These are phyloP conservation scores for Parnassius glacialis DNA, from an alignment of 2,888 invertebrate species.

Conservation along the genomic window DNA sequence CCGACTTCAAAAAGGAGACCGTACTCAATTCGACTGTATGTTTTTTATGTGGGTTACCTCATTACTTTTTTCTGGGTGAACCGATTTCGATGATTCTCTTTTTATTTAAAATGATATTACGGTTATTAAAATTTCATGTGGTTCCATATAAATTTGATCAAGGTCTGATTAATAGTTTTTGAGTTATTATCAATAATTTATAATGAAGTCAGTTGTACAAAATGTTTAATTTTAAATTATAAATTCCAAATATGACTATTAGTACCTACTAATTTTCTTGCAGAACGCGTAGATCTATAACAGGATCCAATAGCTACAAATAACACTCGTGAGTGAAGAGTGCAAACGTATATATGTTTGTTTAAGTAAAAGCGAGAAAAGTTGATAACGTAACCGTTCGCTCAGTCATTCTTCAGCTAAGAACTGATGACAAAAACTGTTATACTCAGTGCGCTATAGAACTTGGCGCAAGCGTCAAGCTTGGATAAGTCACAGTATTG, in stretches of 20 bases:
- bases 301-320: slow-evolving; percentile 59
- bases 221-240: not conserved
- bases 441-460: slow-evolving; percentile 71
- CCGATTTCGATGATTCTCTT: too few species aligned
- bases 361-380: slow-evolving; percentile 47
- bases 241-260: slow-evolving; percentile 24
- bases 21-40: too few species aligned
- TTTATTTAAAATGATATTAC: too few species aligned
- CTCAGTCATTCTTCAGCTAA: slow-evolving; percentile 61
- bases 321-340: slow-evolving; percentile 44
- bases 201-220: too few species aligned
- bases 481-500: slow-evolving; percentile 57
- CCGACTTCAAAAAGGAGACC: too few species aligned
- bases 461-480: slow-evolving; percentile 66
- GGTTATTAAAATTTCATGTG: too few species aligned
- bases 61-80: too few species aligned
- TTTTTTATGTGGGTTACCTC: too few species aligned
- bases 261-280: slow-evolving; percentile 59
- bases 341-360: slow-evolving; percentile 41
- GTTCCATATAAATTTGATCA: too few species aligned
- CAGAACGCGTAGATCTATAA: slow-evolving; percentile 72
- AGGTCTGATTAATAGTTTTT: too few species aligned
- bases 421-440: slow-evolving; percentile 71
- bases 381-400: slow-evolving; percentile 67
- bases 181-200: too few species aligned